Evolutionary conservation across 2,113 vertebrate genomes (phyloP), one percentile per base, ranked within the genome.

Genomic region (Scophthalmus maximus): DNA sequence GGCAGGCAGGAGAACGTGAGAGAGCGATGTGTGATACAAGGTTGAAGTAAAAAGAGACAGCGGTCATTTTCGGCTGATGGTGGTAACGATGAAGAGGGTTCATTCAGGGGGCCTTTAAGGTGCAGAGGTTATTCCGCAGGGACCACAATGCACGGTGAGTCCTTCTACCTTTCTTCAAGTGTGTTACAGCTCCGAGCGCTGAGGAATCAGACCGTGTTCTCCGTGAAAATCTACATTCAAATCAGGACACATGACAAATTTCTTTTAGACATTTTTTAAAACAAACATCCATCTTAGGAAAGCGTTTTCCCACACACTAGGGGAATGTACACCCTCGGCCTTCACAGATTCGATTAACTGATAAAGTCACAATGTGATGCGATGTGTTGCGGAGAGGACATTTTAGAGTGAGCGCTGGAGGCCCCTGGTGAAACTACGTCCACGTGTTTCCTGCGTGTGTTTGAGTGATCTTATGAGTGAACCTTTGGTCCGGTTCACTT

Each of bases 191-290:
- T 78, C 72, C 46, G 30, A 47, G 17, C 70, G 78, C 55, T 70
- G 49, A 73, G 73, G 73, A 78, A 36, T 58, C 51, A 55, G 70
- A 68, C 46, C 51, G 38, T 27, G 14, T 70, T 77, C 70, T 78
- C 55, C 49, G 70, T 67, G 75, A 81, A 69, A 75, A 65, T 80
- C 78, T 81, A 88, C 88, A 92, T 92, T 93, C 89, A 85, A 22
- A 62, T 69, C 67, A 67, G 69, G 76, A 76, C 12, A 68, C 46
- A 38, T 50, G 22, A 70, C 51, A 5, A 38, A 23, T 69, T 71
- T n/a, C n/a, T 65, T 78, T 56, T 57, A 73, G 64, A 79, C 61
- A 68, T 55, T 36, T 83, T n/a, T 40, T 64, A 46, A 47, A 76
- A 71, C 51, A 64, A 59, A 67, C 53, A 58, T 76, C 74, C 57